A percentile compares a stretch with the other conserved stretches of the same genome.
phyloP scores from a whole-genome alignment of 2,888 invertebrate species.

The Pyrocoelia pectoralis region DNA sequence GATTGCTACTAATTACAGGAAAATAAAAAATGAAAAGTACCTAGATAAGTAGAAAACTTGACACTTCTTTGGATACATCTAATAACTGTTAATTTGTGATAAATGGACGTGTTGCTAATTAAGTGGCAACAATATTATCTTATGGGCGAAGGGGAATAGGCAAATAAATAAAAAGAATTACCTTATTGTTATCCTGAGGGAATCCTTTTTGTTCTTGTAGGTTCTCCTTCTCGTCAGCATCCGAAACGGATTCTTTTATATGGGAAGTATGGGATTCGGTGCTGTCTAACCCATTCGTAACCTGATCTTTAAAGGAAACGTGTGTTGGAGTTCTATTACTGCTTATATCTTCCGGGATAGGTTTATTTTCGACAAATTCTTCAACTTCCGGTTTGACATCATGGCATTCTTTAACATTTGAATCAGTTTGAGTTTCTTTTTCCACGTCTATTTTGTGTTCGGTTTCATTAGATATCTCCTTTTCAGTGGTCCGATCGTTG shows the following conservation, averaged over 20 bases:
- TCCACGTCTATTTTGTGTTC: neutral
- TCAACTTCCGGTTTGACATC: neutral
- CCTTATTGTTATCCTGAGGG: conserved; percentile 42
- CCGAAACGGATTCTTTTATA: conserved; percentile 20
- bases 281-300: conserved; percentile 50
- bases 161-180: conserved; percentile 3
- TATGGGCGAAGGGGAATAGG: no score
- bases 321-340: conserved; percentile 39
- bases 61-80: no score
- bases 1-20: no score
- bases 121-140: no score
- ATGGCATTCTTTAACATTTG: neutral
- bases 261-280: conserved; percentile 25
- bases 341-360: conserved; percentile 27
- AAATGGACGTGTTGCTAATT: no score
- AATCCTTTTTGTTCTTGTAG: conserved; percentile 50
- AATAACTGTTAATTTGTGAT: no score
- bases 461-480: neutral
- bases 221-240: conserved; percentile 23
- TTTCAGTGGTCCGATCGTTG: neutral
- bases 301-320: conserved; percentile 45
- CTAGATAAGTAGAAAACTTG: no score
- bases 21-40: no score
- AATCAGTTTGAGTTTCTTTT: neutral
- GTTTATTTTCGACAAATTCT: conserved; percentile 19